phyloP scores from a whole-genome alignment of 2,113 vertebrate species.

The Typhlomys cinereus region DNA sequence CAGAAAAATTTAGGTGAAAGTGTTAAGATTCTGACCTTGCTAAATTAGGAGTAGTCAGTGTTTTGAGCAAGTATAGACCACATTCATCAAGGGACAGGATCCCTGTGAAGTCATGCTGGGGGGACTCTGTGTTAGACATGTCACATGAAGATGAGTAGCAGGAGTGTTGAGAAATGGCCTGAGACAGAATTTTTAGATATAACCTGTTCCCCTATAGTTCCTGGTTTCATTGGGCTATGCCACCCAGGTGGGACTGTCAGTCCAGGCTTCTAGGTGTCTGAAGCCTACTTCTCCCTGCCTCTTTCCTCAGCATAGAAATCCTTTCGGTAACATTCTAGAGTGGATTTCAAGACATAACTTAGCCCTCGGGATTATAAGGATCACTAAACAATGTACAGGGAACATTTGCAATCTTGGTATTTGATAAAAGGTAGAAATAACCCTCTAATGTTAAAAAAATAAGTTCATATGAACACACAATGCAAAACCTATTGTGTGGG shows the following conservation, averaged over 20 bases:
- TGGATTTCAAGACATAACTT: not conserved
- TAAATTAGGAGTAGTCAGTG: not conserved
- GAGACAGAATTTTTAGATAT: not conserved
- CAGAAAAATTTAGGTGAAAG: not conserved
- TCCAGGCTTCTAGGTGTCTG: not conserved
- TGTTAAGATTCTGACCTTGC: not conserved
- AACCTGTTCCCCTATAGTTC: not conserved
- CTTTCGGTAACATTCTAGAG: not conserved
- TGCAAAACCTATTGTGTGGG: fast-evolving
- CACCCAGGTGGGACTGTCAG: not conserved
- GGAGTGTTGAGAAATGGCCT: not conserved
- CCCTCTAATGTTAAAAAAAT: not conserved
- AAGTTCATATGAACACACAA: too few species aligned
- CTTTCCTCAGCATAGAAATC: not conserved
- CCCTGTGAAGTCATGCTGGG: fast-evolving
- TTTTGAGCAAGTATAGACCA: too few species aligned
- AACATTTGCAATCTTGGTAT: not conserved
- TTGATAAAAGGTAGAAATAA: not conserved
- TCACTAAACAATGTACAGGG: not conserved
- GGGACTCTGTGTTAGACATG: not conserved
- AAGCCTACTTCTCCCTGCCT: not conserved
- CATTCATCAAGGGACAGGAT: not conserved
- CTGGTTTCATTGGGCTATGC: fast-evolving
- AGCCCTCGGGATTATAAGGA: not conserved
- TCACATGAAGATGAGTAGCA: not conserved